These are phyloP conservation scores for Merluccius polli DNA, from an alignment of 2,797 vertebrate species.

Conservation along the genomic window DNA sequence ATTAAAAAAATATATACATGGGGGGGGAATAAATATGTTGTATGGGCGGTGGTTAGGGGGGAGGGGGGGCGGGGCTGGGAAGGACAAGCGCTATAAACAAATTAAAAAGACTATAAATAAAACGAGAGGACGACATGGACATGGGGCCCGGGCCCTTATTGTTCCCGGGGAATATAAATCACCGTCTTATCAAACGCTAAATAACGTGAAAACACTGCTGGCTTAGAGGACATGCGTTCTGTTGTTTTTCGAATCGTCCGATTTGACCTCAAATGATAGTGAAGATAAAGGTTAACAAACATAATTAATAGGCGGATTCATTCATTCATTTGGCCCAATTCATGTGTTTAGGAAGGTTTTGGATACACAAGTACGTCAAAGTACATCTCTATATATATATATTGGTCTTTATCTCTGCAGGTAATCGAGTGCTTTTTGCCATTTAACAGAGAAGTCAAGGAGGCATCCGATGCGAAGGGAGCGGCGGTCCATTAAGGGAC, in stretches of 20 bases:
- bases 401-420: not conserved
- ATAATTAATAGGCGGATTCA: not conserved
- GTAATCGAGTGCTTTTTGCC: not conserved
- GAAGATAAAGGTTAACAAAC: not conserved
- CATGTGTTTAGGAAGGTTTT: not conserved
- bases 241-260: not conserved
- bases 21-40: not conserved
- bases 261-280: not conserved
- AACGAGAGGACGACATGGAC: not conserved
- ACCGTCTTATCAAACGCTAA: not conserved
- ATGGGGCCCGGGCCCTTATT: not conserved
- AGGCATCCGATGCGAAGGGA: too few species aligned
- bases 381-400: not conserved
- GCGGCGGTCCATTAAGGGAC: too few species aligned
- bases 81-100: not conserved
- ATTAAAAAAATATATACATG: constrained; percentile 2
- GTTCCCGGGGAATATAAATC: not conserved
- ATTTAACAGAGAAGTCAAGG: too few species aligned
- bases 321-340: not conserved
- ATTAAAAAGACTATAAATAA: not conserved
- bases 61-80: not conserved
- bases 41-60: not conserved
- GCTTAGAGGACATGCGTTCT: not conserved
- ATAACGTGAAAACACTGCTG: not conserved
- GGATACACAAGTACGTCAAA: not conserved